Conservation (phyloP, 2,113 vertebrate species). For the Nettapus auritus region DNA sequence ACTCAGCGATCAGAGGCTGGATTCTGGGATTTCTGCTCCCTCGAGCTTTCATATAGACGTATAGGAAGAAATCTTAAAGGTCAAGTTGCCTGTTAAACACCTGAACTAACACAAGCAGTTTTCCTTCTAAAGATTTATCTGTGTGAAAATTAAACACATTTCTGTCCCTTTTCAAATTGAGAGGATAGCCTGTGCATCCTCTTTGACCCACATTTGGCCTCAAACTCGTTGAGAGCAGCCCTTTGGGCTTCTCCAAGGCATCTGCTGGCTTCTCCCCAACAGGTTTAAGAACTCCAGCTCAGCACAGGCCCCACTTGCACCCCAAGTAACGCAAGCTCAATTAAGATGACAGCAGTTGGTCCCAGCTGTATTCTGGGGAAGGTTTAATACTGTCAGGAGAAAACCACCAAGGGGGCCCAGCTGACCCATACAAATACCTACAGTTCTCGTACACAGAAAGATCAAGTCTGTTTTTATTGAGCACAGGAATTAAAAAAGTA, state of each 20-base stretch:
- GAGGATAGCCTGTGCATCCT: background rate
- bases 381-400: background rate
- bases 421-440: background rate
- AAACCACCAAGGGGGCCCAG: background rate
- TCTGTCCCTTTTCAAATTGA: background rate
- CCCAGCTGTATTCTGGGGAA: background rate
- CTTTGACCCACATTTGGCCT: background rate
- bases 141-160: background rate
- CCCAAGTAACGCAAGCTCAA: background rate
- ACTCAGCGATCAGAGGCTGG: background rate
- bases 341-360: background rate
- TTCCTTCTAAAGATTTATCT: background rate
- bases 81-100: background rate
- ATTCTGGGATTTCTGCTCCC: background rate
- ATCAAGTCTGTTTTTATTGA: slow-evolving; percentile 49
- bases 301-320: background rate
- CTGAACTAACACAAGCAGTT: background rate
- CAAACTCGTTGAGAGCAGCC: background rate
- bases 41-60: background rate
- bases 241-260: background rate
- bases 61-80: background rate
- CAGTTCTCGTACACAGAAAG: background rate
- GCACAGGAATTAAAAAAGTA: slow-evolving; percentile 44
- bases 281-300: background rate
- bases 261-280: accelerated